phyloP scores from a whole-genome alignment of 2,888 invertebrate genomes.

The Oeneis ivallda region DNA sequence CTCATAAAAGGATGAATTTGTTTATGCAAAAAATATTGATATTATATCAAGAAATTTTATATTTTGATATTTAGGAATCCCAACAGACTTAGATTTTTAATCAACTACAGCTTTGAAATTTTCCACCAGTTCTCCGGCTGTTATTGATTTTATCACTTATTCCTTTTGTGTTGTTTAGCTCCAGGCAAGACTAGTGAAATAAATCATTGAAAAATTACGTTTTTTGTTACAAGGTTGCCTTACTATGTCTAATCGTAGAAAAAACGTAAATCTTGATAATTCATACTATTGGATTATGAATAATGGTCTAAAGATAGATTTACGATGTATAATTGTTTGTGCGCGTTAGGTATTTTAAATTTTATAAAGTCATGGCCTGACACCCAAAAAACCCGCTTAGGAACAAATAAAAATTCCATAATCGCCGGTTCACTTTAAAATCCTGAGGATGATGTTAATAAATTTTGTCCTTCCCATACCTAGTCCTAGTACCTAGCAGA shows the following conservation, averaged over 20 bases:
- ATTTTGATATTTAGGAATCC: too few species aligned
- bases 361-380: slow-evolving; percentile 5
- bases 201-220: slow-evolving; percentile 14
- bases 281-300: slow-evolving; percentile 12
- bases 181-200: slow-evolving; percentile 13
- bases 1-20: too few species aligned
- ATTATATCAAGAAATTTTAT: too few species aligned
- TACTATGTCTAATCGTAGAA: neutral
- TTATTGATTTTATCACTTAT: slow-evolving; percentile 14
- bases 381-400: neutral
- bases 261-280: slow-evolving; percentile 18
- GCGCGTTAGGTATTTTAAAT: neutral
- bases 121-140: neutral
- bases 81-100: too few species aligned
- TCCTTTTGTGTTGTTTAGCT: slow-evolving; percentile 19
- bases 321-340: slow-evolving; percentile 2
- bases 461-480: too few species aligned
- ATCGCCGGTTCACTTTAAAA: too few species aligned
- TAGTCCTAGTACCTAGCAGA: too few species aligned
- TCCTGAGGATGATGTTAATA: too few species aligned
- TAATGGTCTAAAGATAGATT: slow-evolving; percentile 12
- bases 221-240: slow-evolving; percentile 18
- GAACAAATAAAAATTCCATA: too few species aligned
- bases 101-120: neutral
- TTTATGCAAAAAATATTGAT: too few species aligned